Base-by-base conservation (phyloP, 2,113 vertebrate species). In the Protomyctophum bolini region DNA sequence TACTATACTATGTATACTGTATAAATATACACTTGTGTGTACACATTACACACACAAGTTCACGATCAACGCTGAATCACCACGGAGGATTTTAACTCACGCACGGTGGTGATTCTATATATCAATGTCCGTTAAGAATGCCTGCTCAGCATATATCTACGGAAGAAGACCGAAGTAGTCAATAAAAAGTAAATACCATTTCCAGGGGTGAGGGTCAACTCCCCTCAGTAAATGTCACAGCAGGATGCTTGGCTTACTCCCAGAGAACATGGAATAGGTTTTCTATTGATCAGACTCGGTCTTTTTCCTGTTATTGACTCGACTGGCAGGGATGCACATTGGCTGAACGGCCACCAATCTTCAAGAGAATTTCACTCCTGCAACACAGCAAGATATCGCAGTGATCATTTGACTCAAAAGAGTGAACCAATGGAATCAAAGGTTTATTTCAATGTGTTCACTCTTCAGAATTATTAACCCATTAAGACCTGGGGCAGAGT, bases 161-260 rank as follows among this genome's bases (percentile, higher is more conserved):
- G 3, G 33, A 41, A 41, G 33, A 41, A 41, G 62, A 83, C 56
- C 58, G 46, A 73, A 47, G 50, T 0, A 14, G 58, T 76, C 71
- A 62, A 84, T 78, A 70, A 68, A 70, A 77, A 83, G 68, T 73
- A 66, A 76, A 75, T 75, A 81, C 51, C 48, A 51, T 54, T 41
- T 41, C 33, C 59, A 61, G 0, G 55, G 54, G 61, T 12, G 8
- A 0, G 29, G 54, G 58, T 73, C 59, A 3, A 15, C 55, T 63
- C 57, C 72, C 58, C 1, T 47, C 50, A 33, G 50, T 80, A 73
- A 84, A 78, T 58, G 72, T 75, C 77, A 70, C 14, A 8, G 7
- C 28, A 59, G 33, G 71, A 77, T 61, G 66, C n/a, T 14, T 14
- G 21, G 52, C 51, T 68, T 57, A 66, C 74, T 67, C 48, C 65